Evolutionary conservation across 2,797 vertebrate genomes (phyloP).

Genomic region (Neosilurus hyrtlii): DNA sequence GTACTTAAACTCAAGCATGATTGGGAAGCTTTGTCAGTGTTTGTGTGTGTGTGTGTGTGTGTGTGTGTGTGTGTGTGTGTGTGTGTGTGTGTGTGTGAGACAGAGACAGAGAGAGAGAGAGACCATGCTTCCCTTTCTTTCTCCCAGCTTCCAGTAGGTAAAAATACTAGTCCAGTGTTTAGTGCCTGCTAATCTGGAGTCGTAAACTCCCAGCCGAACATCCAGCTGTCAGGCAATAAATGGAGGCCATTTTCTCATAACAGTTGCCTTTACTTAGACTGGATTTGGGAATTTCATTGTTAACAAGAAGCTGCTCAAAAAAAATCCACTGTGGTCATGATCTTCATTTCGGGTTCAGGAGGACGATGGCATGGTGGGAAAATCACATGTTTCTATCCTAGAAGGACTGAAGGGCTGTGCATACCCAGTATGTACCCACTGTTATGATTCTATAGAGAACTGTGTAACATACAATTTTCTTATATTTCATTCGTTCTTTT

Average conservation of each 20-base stretch:
- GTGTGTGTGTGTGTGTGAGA: not conserved
- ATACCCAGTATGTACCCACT: not conserved
- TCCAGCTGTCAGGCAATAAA: constrained; percentile 64
- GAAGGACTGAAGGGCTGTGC: not conserved
- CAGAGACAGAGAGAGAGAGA: constrained; percentile 9
- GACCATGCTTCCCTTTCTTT: constrained; percentile 39
- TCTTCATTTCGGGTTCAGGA: constrained; percentile 61
- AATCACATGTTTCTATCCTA: constrained; percentile 10
- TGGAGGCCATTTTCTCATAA: constrained; percentile 55
- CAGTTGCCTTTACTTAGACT: constrained; percentile 50
- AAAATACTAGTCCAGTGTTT: constrained; percentile 52
- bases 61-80: constrained; percentile 15
- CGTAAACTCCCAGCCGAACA: constrained; percentile 69
- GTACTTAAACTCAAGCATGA: not conserved
- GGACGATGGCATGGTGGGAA: constrained; percentile 4
- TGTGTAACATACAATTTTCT: not conserved
- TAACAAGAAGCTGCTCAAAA: constrained; percentile 64
- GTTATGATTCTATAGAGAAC: not conserved
- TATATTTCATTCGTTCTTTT: not conserved
- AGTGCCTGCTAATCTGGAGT: constrained; percentile 58
- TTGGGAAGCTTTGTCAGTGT: constrained; percentile 10
- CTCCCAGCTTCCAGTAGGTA: constrained; percentile 39
- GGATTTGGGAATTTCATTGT: constrained; percentile 59
- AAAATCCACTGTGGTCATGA: constrained; percentile 59
- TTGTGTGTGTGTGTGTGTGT: too few relatives aligned